phyloP scores from a whole-genome alignment of 1,140 invertebrate species.

The Pseudachorutes palmiensis region DNA sequence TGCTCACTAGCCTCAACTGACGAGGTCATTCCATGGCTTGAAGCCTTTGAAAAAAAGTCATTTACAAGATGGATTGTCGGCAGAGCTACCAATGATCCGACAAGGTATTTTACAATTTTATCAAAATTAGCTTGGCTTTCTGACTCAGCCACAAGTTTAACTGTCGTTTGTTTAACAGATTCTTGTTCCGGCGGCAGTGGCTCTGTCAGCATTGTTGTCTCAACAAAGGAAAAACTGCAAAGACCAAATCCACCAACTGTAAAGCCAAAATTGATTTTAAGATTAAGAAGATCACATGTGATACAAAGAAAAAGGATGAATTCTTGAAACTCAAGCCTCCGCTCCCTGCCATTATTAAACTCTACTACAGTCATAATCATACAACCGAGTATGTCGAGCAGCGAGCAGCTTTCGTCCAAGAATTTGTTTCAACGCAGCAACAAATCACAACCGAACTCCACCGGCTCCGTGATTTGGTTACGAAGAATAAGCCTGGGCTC shows the following conservation, averaged over 20 bases:
- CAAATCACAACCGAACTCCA: neutral
- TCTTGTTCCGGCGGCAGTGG: neutral
- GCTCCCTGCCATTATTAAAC: neutral
- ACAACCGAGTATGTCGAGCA: neutral
- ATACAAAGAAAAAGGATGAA: slow-evolving; percentile 7
- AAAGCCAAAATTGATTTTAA: neutral
- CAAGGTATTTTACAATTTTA: neutral
- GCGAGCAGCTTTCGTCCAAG: neutral
- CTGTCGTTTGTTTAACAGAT: neutral
- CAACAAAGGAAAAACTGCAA: neutral
- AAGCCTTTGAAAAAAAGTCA: neutral
- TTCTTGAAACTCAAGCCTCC: neutral
- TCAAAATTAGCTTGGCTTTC: neutral
- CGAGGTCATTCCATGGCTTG: neutral
- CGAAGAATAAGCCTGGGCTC: neutral
- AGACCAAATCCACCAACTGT: neutral
- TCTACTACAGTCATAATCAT: slow-evolving; percentile 1
- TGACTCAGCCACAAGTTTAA: neutral
- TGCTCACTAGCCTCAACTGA: neutral
- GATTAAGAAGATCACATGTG: slow-evolving; percentile 5
- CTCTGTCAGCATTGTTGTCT: neutral
- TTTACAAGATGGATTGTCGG: neutral
- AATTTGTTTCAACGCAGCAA: neutral
- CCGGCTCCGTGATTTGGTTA: neutral
- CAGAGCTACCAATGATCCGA: neutral